Percentiles rank a stretch among this genome's conserved stretches.
These are phyloP conservation scores for Eufriesea mexicana DNA, from an alignment of 1,140 invertebrate species.

Conservation along the genomic window DNA sequence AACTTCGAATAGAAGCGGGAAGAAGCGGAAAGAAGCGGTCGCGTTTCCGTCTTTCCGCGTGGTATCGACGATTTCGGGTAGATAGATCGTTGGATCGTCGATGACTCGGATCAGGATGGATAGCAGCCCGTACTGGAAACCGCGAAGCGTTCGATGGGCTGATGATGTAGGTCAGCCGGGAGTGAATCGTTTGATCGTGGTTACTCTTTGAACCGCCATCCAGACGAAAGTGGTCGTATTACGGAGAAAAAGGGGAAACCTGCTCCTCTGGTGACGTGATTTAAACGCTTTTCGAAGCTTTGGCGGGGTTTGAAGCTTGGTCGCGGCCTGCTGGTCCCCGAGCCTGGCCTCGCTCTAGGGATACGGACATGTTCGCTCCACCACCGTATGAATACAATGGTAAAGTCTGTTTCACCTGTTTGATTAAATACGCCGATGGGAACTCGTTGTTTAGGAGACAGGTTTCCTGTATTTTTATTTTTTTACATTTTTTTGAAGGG, in stretches of 20 bases:
- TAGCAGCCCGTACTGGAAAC: background rate
- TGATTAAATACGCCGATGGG: background rate
- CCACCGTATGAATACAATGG: background rate
- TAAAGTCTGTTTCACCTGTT: conserved; percentile 2
- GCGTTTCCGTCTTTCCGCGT: too few species aligned
- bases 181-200: too few species aligned
- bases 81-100: too few species aligned
- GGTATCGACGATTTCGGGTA: too few species aligned
- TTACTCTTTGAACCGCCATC: background rate
- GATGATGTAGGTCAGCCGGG: conserved; percentile 1
- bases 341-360: background rate
- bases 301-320: background rate
- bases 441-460: background rate
- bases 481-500: background rate
- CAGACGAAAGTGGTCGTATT: background rate
- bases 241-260: background rate
- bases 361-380: background rate
- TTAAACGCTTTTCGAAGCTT: conserved; percentile 7
- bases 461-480: background rate
- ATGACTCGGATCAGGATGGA: too few species aligned
- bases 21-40: too few species aligned
- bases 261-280: background rate
- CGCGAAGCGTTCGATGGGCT: background rate
- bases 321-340: background rate
- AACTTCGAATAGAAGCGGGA: background rate